Percentiles rank a stretch among this genome's conserved stretches.
phyloP scores from a whole-genome alignment of 1,140 invertebrate genomes.

The Bombus cullumanus region DNA sequence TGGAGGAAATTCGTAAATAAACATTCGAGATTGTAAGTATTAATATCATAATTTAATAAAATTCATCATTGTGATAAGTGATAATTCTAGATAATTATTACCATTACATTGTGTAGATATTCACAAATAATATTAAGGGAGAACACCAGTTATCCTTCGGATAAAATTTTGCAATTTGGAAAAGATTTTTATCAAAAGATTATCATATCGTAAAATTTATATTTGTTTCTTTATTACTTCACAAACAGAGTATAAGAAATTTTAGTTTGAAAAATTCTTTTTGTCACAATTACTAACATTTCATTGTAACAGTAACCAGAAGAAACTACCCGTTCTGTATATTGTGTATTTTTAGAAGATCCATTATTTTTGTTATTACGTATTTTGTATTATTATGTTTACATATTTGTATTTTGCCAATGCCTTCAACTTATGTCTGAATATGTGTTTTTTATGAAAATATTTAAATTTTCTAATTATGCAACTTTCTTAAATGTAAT shows the following conservation, averaged over 20 bases:
- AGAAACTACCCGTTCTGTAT: too few species aligned
- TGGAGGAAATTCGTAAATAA: constrained; percentile 42
- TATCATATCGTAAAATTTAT: too few species aligned
- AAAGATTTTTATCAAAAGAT: background rate
- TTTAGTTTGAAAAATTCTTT: too few species aligned
- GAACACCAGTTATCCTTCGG: background rate
- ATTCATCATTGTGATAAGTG: constrained; percentile 19
- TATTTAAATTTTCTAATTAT: background rate
- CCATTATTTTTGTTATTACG: too few species aligned
- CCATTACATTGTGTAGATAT: constrained; percentile 45
- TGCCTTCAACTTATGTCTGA: background rate
- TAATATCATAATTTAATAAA: constrained; percentile 15
- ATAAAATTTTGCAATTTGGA: background rate
- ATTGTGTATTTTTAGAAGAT: too few species aligned
- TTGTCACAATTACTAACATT: too few species aligned
- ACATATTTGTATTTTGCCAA: background rate
- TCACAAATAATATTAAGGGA: constrained; percentile 30
- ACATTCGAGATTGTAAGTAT: constrained; percentile 37
- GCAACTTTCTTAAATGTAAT: background rate
- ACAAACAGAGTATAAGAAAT: background rate
- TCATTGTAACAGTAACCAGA: too few species aligned
- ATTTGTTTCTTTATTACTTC: background rate
- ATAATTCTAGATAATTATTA: constrained; percentile 29
- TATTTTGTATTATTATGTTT: too few species aligned
- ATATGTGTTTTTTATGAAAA: background rate